Conservation (phyloP, 2,797 vertebrate species). For the Gallirallus australis region DNA sequence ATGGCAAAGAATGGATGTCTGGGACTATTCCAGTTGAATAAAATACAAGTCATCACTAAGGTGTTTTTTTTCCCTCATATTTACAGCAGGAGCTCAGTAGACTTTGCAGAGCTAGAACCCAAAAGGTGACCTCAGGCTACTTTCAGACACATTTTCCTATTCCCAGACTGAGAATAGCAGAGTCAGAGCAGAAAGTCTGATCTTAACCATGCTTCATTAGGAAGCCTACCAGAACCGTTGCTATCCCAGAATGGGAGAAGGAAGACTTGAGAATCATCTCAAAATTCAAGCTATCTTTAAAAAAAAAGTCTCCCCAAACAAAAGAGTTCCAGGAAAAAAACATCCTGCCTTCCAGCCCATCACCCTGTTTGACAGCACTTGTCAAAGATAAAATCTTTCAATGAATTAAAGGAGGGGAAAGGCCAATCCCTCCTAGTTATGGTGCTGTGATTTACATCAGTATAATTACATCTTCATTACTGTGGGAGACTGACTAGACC, state of each 20-base stretch:
- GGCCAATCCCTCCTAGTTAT: constrained; percentile 76
- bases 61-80: not conserved
- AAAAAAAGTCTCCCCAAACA: constrained; percentile 43
- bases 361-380: constrained; percentile 71
- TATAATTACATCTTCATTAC: constrained; percentile 82
- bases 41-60: not conserved
- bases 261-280: not conserved
- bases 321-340: constrained; percentile 75
- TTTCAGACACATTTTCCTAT: not conserved
- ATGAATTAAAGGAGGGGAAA: constrained; percentile 78
- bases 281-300: not conserved
- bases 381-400: constrained; percentile 82
- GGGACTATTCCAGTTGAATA: not conserved
- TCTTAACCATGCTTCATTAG: not conserved
- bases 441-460: constrained; percentile 81
- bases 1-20: not conserved
- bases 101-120: not conserved
- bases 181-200: not conserved
- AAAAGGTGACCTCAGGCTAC: not conserved
- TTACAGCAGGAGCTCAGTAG: not conserved
- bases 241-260: not conserved
- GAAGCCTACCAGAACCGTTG: not conserved
- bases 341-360: constrained; percentile 60
- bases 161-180: not conserved
- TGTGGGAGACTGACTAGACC: constrained; percentile 73